A percentile compares a stretch with the other conserved stretches of the same genome.
phyloP scores from a whole-genome alignment of 2,797 vertebrate species.

The Acrossocheilus wenchowensis region DNA sequence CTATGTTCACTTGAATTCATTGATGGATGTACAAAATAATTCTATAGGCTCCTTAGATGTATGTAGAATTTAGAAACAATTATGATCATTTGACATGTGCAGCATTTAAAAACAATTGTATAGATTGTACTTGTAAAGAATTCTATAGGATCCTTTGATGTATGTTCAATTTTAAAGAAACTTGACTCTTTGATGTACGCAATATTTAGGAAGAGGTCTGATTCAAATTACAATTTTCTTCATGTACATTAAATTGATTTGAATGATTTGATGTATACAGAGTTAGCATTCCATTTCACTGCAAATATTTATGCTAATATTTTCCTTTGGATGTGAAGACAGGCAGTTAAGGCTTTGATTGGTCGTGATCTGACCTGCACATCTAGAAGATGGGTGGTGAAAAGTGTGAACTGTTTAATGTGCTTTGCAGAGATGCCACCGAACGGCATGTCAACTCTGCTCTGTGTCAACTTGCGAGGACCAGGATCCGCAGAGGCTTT shows the following conservation, averaged over 20 bases:
- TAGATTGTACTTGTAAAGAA: neutral
- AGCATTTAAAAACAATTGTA: neutral
- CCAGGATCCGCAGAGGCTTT: constrained; percentile 41
- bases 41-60: neutral
- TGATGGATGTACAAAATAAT: neutral
- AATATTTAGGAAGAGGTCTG: neutral
- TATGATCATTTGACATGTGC: neutral
- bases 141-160: neutral
- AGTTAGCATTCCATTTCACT: neutral
- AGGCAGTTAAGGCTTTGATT: neutral
- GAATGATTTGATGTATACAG: neutral
- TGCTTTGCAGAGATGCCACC: constrained; percentile 28
- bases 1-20: neutral
- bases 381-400: constrained; percentile 24
- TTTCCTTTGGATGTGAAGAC: neutral
- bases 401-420: constrained; percentile 40
- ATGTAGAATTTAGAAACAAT: neutral
- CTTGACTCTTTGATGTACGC: neutral
- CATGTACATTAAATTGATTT: neutral
- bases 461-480: constrained; percentile 45
- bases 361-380: constrained; percentile 20
- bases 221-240: neutral
- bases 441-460: constrained; percentile 42
- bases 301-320: neutral
- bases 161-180: neutral